Percentiles rank a stretch among this genome's conserved stretches.
Evolutionary conservation across 2,113 vertebrate species (phyloP).

Genomic region (Chunga burmeisteri): DNA sequence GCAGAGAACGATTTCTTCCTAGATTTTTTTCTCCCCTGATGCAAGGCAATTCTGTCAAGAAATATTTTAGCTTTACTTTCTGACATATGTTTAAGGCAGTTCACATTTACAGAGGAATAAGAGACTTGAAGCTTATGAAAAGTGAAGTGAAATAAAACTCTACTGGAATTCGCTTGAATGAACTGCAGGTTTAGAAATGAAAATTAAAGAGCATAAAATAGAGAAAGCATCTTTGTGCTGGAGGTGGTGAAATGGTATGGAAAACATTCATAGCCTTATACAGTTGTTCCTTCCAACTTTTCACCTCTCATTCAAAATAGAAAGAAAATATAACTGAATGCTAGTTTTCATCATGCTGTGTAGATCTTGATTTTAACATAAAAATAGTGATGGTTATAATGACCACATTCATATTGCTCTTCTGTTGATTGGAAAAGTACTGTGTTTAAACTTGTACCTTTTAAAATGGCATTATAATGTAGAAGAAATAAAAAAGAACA

Average conservation of each 20-base stretch:
- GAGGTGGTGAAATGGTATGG: conserved; percentile 6
- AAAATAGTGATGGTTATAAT: not conserved
- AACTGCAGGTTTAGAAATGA: conserved; percentile 22
- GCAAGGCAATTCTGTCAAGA: conserved; percentile 45
- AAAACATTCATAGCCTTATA: not conserved
- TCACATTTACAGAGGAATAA: conserved; percentile 45
- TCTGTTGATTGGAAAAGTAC: not conserved
- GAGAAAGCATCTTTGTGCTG: conserved; percentile 9
- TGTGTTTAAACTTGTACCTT: not conserved
- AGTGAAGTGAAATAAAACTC: conserved; percentile 51
- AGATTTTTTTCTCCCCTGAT: not conserved
- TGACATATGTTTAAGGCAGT: conserved; percentile 53
- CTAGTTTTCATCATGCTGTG: not conserved
- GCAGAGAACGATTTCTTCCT: not conserved
- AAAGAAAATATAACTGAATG: not conserved
- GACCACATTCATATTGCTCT: not conserved
- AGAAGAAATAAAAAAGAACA: not conserved
- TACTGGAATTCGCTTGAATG: not conserved
- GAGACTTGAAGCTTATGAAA: conserved; percentile 31
- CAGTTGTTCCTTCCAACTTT: not conserved
- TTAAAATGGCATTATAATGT: not conserved
- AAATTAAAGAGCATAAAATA: not conserved
- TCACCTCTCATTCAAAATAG: not conserved
- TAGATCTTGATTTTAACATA: not conserved
- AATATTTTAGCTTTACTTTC: conserved; percentile 20